Conservation (phyloP, 2,888 invertebrate genomes). For the Opisthograptis luteolata region DNA sequence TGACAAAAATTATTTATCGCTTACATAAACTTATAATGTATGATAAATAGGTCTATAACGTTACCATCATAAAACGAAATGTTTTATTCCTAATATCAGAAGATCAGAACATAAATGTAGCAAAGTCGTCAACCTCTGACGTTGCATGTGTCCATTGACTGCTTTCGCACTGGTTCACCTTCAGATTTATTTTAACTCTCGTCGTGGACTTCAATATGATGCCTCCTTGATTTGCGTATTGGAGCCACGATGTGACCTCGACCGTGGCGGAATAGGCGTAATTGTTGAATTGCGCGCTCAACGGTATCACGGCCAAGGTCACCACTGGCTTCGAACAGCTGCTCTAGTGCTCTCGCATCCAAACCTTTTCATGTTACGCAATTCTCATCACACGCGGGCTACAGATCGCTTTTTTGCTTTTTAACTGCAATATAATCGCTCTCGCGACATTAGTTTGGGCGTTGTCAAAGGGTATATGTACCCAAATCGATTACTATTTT, state of each 20-base stretch:
- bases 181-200: constrained; percentile 5
- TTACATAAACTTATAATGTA: background rate
- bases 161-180: constrained; percentile 26
- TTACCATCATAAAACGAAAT: background rate
- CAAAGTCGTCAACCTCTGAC: constrained; percentile 32
- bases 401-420: constrained; percentile 11
- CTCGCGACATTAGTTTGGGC: background rate
- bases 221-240: constrained; percentile 18
- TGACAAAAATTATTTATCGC: constrained; percentile 1
- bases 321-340: constrained; percentile 53
- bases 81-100: constrained; percentile 3
- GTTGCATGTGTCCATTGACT: constrained; percentile 18
- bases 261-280: constrained; percentile 65
- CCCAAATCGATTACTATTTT: constrained; percentile 15
- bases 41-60: constrained; percentile 1
- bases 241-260: constrained; percentile 61
- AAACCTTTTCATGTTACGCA: constrained; percentile 42
- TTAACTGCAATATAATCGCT: constrained; percentile 7
- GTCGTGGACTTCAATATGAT: constrained; percentile 18
- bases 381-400: constrained; percentile 20
- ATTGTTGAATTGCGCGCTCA: constrained; percentile 73
- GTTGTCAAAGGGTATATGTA: background rate
- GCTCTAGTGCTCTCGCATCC: constrained; percentile 38
- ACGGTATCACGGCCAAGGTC: constrained; percentile 79
- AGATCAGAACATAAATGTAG: constrained; percentile 13